Evolutionary conservation across 2,888 invertebrate genomes (phyloP).

Genomic region (Sisyra terminalis): DNA sequence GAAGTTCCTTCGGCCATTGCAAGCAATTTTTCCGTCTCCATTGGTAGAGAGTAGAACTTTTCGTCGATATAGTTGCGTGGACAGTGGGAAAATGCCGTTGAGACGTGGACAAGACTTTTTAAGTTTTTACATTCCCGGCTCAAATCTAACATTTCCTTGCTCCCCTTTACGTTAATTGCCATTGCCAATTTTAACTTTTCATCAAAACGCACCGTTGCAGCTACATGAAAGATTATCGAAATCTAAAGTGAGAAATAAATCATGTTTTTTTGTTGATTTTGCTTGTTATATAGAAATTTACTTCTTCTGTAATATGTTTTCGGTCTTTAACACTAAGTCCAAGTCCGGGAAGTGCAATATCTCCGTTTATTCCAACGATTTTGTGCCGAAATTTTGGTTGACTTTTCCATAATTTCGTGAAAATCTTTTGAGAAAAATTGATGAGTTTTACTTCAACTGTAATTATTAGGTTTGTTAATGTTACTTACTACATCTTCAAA

Average conservation of each 20-base stretch:
- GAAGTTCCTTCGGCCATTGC: slow-evolving; percentile 26
- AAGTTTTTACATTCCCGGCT: neutral
- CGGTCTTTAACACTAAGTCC: slow-evolving; percentile 25
- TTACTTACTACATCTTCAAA: slow-evolving; percentile 4
- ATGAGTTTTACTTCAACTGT: neutral
- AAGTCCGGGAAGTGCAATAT: slow-evolving; percentile 22
- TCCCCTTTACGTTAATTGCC: slow-evolving; percentile 8
- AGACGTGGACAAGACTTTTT: slow-evolving; percentile 32
- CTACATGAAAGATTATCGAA: slow-evolving; percentile 5
- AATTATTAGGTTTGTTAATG: neutral
- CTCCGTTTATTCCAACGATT: slow-evolving; percentile 24
- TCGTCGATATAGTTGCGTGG: slow-evolving; percentile 34
- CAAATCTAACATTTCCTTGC: slow-evolving; percentile 1
- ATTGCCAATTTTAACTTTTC: slow-evolving; percentile 8
- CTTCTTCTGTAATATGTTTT: slow-evolving; percentile 15
- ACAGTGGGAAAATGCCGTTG: slow-evolving; percentile 49
- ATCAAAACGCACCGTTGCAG: slow-evolving; percentile 10
- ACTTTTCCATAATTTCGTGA: slow-evolving; percentile 14
- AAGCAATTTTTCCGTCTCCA: slow-evolving; percentile 25
- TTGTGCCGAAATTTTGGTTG: slow-evolving; percentile 23
- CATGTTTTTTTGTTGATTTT: too few relatives aligned
- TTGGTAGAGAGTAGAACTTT: slow-evolving; percentile 29
- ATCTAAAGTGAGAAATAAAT: neutral
- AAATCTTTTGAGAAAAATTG: slow-evolving; percentile 13
- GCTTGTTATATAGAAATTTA: slow-evolving; percentile 2